Evolutionary conservation across 2,888 invertebrate species (phyloP).

Genomic region (Drosophila affinis): DNA sequence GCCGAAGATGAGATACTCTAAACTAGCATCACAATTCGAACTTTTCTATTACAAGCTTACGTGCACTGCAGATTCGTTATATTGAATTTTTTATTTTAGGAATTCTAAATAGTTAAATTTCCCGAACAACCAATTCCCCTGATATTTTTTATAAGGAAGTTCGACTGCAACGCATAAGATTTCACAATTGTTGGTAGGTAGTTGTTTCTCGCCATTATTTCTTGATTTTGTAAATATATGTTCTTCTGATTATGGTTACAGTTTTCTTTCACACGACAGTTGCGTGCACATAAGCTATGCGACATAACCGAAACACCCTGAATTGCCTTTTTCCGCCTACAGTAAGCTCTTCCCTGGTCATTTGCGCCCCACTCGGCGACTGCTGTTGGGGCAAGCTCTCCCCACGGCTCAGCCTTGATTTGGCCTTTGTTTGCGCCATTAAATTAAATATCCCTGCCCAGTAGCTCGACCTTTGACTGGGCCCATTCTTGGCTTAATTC

Average conservation of each 20-base stretch:
- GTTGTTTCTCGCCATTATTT: no score
- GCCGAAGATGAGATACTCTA: not conserved
- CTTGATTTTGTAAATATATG: no score
- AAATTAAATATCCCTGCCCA: conserved; percentile 76
- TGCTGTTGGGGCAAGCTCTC: conserved; percentile 8
- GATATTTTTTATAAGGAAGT: no score
- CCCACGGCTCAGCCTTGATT: conserved; percentile 38
- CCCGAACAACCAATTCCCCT: no score
- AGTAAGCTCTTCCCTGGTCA: conserved; percentile 61
- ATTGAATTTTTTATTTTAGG: no score
- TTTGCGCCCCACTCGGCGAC: conserved; percentile 52
- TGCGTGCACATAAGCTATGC: not conserved
- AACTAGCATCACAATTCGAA: not conserved
- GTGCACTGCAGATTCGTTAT: no score
- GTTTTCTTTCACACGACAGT: not conserved
- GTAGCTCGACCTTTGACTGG: conserved; percentile 46
- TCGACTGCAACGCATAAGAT: no score
- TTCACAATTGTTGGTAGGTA: no score
- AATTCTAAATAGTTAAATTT: no score
- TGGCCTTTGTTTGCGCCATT: conserved; percentile 72
- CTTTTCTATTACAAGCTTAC: no score
- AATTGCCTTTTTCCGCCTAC: not conserved
- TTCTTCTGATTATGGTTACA: no score
- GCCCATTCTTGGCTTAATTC: conserved; percentile 58
- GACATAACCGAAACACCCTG: not conserved